A percentile compares a stretch with the other conserved stretches of the same genome.
Evolutionary conservation across 2,888 invertebrate species (phyloP).

Genomic region (Napeogenes sylphis): DNA sequence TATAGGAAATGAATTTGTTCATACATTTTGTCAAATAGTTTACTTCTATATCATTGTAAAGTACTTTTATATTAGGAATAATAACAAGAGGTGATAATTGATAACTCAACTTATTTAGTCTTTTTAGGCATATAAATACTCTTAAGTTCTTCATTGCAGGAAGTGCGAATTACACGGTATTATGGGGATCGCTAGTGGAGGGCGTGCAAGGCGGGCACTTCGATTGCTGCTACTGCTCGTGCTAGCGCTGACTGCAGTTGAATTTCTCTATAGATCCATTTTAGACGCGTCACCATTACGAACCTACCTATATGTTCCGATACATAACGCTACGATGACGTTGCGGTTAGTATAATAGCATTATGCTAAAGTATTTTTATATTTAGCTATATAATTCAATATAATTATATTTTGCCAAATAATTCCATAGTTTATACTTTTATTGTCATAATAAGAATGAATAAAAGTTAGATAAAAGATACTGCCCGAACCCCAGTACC

Average conservation of each 20-base stretch:
- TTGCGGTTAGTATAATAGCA: slow-evolving; percentile 42
- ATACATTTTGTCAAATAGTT: too few species aligned
- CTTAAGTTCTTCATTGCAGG: slow-evolving; percentile 19
- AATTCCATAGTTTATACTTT: neutral
- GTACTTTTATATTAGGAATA: too few species aligned
- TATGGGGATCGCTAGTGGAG: slow-evolving; percentile 68
- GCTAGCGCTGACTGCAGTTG: slow-evolving; percentile 80
- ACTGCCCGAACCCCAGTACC: too few species aligned
- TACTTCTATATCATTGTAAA: too few species aligned
- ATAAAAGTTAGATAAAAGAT: too few species aligned
- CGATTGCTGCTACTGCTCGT: slow-evolving; percentile 75
- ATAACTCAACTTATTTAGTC: too few species aligned
- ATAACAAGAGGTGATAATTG: too few species aligned
- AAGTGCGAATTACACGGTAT: slow-evolving; percentile 55
- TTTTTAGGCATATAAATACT: neutral
- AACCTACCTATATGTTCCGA: slow-evolving; percentile 70
- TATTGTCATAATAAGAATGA: neutral
- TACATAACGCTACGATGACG: slow-evolving; percentile 62
- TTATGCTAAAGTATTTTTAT: too few species aligned
- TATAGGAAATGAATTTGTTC: too few species aligned
- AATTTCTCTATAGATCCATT: slow-evolving; percentile 83
- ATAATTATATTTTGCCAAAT: too few species aligned
- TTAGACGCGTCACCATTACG: slow-evolving; percentile 75
- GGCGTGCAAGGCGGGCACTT: slow-evolving; percentile 71
- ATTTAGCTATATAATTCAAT: neutral